Conservation (phyloP, 2,888 invertebrate species). For the Portevinia maculata region DNA sequence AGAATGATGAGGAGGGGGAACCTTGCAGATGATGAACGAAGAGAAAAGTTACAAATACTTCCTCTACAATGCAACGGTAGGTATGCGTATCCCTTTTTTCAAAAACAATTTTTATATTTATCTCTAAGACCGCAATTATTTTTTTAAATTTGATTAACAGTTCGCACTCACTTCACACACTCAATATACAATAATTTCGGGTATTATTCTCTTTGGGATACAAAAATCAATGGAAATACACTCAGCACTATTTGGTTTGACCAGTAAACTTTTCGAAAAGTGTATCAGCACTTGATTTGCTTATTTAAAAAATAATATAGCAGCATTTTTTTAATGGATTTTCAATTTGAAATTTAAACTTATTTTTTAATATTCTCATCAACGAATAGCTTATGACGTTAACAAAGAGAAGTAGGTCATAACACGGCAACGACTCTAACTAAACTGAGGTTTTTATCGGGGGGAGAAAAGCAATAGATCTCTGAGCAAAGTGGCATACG, state of each 20-base stretch:
- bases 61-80: slow-evolving; percentile 26
- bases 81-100: slow-evolving; percentile 28
- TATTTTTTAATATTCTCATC: slow-evolving; percentile 33
- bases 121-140: slow-evolving; percentile 8
- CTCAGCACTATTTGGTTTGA: slow-evolving; percentile 4
- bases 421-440: slow-evolving; percentile 69
- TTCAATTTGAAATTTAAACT: slow-evolving; percentile 15
- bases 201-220: slow-evolving; percentile 17
- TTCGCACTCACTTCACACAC: slow-evolving; percentile 33
- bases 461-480: slow-evolving; percentile 60
- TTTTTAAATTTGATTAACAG: background rate
- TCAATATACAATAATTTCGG: slow-evolving; percentile 5
- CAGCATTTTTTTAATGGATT: background rate
- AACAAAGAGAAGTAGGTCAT: slow-evolving; percentile 66
- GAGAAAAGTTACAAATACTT: slow-evolving; percentile 27
- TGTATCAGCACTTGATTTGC: background rate
- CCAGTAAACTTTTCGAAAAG: slow-evolving; percentile 5
- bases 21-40: slow-evolving; percentile 56
- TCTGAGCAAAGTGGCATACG: slow-evolving; percentile 50
- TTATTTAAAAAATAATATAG: background rate
- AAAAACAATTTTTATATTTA: slow-evolving; percentile 3
- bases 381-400: slow-evolving; percentile 52
- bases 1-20: slow-evolving; percentile 33
- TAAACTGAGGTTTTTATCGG: slow-evolving; percentile 57
- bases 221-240: slow-evolving; percentile 47